A percentile compares a stretch with the other conserved stretches of the same genome.
Conservation (phyloP, 1,140 invertebrate species). For the Diplogasteroides magnus region DNA sequence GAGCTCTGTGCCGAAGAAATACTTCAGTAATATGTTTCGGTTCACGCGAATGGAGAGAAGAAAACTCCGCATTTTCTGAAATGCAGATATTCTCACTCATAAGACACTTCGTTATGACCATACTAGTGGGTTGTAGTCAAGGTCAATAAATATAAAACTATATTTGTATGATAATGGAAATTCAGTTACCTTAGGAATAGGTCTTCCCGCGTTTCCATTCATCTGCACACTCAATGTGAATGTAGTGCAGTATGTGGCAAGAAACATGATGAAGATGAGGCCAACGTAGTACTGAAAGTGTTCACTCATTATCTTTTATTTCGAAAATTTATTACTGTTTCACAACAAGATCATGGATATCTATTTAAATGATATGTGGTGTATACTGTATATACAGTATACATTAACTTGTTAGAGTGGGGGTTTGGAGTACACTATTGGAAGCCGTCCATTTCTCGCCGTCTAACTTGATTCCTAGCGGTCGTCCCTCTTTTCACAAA, state of each 20-base stretch:
- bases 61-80: slow-evolving; percentile 25
- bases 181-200: slow-evolving; percentile 15
- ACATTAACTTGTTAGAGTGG: no score
- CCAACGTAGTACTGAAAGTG: slow-evolving; percentile 41
- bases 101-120: no score
- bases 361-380: neutral
- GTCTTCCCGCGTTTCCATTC: slow-evolving; percentile 45
- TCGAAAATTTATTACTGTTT: slow-evolving; percentile 5
- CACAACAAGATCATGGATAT: neutral
- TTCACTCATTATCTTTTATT: slow-evolving; percentile 5
- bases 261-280: slow-evolving; percentile 47
- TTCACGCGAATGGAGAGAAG: slow-evolving; percentile 42
- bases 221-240: slow-evolving; percentile 44
- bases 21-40: slow-evolving; percentile 34
- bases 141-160: no score
- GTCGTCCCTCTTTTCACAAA: no score
- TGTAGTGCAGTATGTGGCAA: slow-evolving; percentile 49
- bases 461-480: no score
- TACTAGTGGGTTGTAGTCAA: no score
- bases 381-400: no score
- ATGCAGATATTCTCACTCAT: no score
- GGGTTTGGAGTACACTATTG: no score
- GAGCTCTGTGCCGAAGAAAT: slow-evolving; percentile 43
- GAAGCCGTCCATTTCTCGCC: no score
- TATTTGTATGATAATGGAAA: neutral